Evolutionary conservation across 2,797 vertebrate genomes (phyloP).

Genomic region (Mormyrops attenuatus): DNA sequence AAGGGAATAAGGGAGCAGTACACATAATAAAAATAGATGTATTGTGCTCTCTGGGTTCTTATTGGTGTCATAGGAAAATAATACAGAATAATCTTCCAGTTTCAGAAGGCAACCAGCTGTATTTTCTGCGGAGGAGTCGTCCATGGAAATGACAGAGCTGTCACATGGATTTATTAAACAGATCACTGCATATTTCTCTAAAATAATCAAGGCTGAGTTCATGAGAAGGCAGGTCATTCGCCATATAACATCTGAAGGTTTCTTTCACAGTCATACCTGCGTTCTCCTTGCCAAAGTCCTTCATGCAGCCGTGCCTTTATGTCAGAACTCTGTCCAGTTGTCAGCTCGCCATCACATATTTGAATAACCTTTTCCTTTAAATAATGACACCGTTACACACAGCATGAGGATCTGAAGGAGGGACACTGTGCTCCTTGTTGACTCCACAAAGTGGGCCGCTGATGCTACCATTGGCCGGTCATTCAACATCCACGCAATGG

Average conservation of each 20-base stretch:
- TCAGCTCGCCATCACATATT: neutral
- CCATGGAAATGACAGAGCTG: neutral
- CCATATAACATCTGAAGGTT: neutral
- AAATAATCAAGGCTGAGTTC: neutral
- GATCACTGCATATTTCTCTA: slow-evolving; percentile 2
- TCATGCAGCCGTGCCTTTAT: neutral
- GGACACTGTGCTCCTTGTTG: neutral
- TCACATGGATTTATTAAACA: neutral
- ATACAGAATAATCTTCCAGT: neutral
- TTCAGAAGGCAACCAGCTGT: neutral
- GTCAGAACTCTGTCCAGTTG: neutral
- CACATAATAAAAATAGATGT: neutral
- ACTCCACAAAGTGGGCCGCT: neutral
- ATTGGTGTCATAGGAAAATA: neutral
- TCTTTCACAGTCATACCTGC: neutral
- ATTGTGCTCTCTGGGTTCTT: neutral
- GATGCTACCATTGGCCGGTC: neutral
- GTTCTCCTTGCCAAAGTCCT: neutral
- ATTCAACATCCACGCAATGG: neutral
- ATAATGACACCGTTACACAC: neutral
- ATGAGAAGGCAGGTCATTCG: neutral
- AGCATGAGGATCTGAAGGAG: neutral
- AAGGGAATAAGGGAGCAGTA: neutral
- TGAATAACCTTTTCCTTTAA: neutral
- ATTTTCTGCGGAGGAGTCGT: neutral